phyloP scores from a whole-genome alignment of 1,140 invertebrate genomes.

The Sipha flava region DNA sequence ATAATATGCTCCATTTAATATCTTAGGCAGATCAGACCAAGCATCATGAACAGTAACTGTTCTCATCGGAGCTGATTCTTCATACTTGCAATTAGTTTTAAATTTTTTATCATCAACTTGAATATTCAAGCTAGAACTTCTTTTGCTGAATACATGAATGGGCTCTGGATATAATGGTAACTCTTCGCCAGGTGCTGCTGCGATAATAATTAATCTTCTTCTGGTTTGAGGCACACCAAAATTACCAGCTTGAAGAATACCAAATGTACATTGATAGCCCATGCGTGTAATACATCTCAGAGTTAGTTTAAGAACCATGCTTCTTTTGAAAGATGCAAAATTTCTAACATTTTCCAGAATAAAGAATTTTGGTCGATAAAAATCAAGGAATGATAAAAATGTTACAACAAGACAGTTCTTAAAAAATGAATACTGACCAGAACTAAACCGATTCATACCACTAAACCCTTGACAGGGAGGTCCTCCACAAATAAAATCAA shows the following conservation, averaged over 20 bases:
- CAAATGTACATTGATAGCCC: conserved; percentile 84
- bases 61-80: conserved; percentile 58
- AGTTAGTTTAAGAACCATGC: conserved; percentile 74
- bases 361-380: conserved; percentile 75
- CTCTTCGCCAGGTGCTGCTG: conserved; percentile 69
- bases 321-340: conserved; percentile 70
- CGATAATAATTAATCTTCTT: conserved; percentile 65
- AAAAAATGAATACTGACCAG: conserved; percentile 73
- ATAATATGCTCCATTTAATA: conserved; percentile 61
- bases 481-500: conserved; percentile 76
- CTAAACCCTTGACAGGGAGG: conserved; percentile 90
- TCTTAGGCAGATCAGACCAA: conserved; percentile 72
- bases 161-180: conserved; percentile 77
- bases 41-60: conserved; percentile 71
- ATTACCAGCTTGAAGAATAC: conserved; percentile 75
- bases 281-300: conserved; percentile 67
- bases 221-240: conserved; percentile 79
- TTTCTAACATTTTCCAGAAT: conserved; percentile 81
- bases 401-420: conserved; percentile 82
- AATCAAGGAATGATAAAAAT: conserved; percentile 78
- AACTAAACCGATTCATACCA: conserved; percentile 83
- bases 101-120: conserved; percentile 63
- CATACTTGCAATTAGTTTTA: conserved; percentile 47
- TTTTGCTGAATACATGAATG: conserved; percentile 65
- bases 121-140: conserved; percentile 61